Evolutionary conservation across 2,113 vertebrate genomes (phyloP).

Genomic region (Boleophthalmus pectinirostris): DNA sequence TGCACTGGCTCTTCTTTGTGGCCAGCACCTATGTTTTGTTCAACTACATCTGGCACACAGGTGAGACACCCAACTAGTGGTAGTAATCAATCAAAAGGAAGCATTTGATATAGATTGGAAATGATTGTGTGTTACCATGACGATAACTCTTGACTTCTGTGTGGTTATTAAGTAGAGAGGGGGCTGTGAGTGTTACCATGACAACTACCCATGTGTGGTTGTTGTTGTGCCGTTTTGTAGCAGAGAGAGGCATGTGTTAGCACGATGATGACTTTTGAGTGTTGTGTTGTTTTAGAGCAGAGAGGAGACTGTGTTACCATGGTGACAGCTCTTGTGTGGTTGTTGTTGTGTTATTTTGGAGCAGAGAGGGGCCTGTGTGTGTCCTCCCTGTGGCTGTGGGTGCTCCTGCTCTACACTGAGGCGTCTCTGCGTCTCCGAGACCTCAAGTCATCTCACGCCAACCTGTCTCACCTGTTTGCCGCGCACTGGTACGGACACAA

Average conservation of each 20-base stretch:
- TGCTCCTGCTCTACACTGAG: constrained; percentile 82
- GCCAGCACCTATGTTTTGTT: constrained; percentile 83
- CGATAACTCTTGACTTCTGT: no score
- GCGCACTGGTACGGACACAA: constrained; percentile 77
- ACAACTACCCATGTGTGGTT: no score
- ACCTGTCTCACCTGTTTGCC: constrained; percentile 82
- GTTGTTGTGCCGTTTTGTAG: no score
- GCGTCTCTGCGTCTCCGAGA: constrained; percentile 81
- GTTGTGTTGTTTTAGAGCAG: no score
- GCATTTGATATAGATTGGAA: no score
- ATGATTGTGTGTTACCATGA: no score
- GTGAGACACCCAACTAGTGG: constrained; percentile 51
- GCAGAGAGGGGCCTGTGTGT: constrained; percentile 82
- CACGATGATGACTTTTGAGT: neutral
- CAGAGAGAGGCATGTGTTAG: neutral
- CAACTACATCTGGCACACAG: constrained; percentile 85
- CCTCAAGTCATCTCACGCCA: constrained; percentile 79
- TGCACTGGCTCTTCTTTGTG: constrained; percentile 84
- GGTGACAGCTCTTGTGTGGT: neutral
- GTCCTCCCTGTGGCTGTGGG: constrained; percentile 81
- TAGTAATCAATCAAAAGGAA: no score
- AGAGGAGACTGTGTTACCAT: neutral
- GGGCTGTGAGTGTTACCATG: no score
- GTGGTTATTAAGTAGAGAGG: no score
- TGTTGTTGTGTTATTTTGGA: neutral